These are phyloP conservation scores for Toxostoma redivivum DNA, from an alignment of 2,113 vertebrate genomes.

Conservation along the genomic window DNA sequence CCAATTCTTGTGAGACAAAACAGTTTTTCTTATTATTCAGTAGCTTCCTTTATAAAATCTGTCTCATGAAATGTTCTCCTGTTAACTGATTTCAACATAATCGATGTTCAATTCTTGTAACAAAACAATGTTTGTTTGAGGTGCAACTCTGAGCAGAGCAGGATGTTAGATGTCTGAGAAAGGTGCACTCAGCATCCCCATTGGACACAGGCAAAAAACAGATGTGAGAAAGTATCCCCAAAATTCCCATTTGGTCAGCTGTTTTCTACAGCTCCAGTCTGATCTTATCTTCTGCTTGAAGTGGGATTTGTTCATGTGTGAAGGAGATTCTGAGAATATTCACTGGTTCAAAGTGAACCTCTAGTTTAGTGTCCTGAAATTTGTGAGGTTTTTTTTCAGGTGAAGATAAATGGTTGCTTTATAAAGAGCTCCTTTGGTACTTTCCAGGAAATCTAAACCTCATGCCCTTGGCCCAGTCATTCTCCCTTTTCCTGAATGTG, in stretches of 20 bases:
- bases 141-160: not conserved
- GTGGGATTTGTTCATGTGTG: not conserved
- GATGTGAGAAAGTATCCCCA: not conserved
- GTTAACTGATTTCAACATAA: not conserved
- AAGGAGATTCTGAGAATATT: not conserved
- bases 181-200: not conserved
- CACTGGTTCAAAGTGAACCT: not conserved
- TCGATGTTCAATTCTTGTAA: not conserved
- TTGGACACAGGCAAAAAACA: not conserved
- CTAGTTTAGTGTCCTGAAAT: not conserved
- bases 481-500: not conserved
- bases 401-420: not conserved
- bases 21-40: not conserved
- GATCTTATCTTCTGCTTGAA: not conserved
- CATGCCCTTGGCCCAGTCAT: not conserved
- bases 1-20: not conserved
- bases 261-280: not conserved
- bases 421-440: not conserved
- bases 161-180: not conserved
- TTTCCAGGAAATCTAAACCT: not conserved
- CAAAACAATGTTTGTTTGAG: not conserved
- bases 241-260: fast-evolving
- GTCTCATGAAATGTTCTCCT: not conserved
- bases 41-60: not conserved
- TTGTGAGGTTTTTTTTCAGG: not conserved